Evolutionary conservation across 2,888 invertebrate genomes (phyloP), one percentile per base, ranked within the genome.

Genomic region (Drosophila algonquin): DNA sequence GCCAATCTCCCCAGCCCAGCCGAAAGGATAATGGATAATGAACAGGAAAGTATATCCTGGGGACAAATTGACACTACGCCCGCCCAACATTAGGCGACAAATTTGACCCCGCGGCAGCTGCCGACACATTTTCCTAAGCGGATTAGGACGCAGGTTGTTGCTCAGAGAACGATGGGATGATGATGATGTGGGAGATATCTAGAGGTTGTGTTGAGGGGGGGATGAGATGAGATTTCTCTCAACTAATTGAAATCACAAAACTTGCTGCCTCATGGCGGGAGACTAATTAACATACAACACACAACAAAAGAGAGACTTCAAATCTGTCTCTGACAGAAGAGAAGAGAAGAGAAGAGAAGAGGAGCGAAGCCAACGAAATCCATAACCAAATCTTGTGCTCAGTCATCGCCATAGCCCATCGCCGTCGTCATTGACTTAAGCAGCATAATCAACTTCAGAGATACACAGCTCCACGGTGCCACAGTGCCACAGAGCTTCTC

Each of bases 371-470:
- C 67, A 40, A 40, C 59, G 57, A 67, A 69, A 63, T 48, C 73
- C 74, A 46, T 57, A 62, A 61, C 59, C 75, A 87, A 87, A 84
- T 85, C 84, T 83, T 83, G 71, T 86, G 84, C 89, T 63, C 61
- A 73, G 89, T 84, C 89, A 88, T 85, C 75, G 56, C 73, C 68
- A 55, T 64, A 58, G 56, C 62, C 73, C 68, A 52, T 64, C 60
- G 53, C 62, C 24, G 16, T 79, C 68, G 81, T 68, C 79, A 87
- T 87, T 87, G 78, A 80, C 80, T 87, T 87, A 87, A 89, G 88
- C 86, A 89, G 77, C 81, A 79, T 85, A 85, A 85, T 89, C 82
- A 82, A 87, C 86, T 89, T 87, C 70, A 81, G 71, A n/a, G 40
- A 63, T 44, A 58, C 24, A 27, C 47, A 9, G 45, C 60, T 27